Evolutionary conservation across 2,888 invertebrate species (phyloP), one percentile per base, ranked within the genome.

Genomic region (Scaptomyza polygonia): DNA sequence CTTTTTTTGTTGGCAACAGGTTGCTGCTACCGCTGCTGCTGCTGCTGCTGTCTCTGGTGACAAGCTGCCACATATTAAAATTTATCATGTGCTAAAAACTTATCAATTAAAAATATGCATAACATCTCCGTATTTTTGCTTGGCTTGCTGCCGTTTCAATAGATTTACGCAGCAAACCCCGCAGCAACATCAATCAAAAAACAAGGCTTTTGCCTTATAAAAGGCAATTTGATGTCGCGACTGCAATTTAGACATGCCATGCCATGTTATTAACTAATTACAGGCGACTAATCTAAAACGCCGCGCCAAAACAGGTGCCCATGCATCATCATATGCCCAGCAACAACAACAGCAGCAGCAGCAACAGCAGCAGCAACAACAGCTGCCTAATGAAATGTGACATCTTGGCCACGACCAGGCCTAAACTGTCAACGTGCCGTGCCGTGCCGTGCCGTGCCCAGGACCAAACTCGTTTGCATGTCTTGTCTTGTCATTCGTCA

Each of bases 211-310:
- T n/a, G n/a, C n/a, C n/a, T n/a, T n/a, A n/a, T n/a, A n/a, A n/a
- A n/a, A n/a, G n/a, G n/a, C 76, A 80, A 80, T 79, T 81, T 82
- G 79, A 81, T 81, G 80, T 81, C 80, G 80, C 80, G 80, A 77
- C 80, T 83, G 80, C 85, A 86, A 85, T 86, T 86, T 86, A 85
- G 86, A 86, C 86, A 86, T 85, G 85, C 88, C 86, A 69, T 88
- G 90, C 89, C 89, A 89, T 90, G 90, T 90, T 89, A 90, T 90
- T 90, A 90, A 90, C 90, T 90, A 90, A 90, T 90, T 90, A 90
- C 90, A 88, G 86, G 85, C 86, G 83, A 85, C 89, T 90, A 90
- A 90, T 90, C 90, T 90, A 89, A 87, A 81, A 72, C 76, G 72
- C 85, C 79, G 86, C 83, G 67, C 64, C 77, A 70, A 70, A 83